Percentiles rank a stretch among this genome's conserved stretches.
phyloP scores from a whole-genome alignment of 1,140 invertebrate species.

The Drosophila kanapiae region DNA sequence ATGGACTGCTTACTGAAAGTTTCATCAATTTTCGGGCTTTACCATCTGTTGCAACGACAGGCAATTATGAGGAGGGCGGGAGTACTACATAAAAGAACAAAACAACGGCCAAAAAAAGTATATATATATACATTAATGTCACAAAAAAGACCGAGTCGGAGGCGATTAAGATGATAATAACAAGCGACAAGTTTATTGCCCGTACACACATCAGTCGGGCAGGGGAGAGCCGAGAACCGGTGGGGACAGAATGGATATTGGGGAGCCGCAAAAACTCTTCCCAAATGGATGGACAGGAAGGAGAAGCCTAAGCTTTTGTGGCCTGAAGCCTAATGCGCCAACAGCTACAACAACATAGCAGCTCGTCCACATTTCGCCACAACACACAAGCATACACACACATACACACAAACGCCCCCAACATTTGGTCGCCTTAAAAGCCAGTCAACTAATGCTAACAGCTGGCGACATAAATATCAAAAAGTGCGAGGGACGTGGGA shows the following conservation, averaged over 20 bases:
- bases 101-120: slow-evolving; percentile 20
- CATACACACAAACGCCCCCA: slow-evolving; percentile 46
- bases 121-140: slow-evolving; percentile 48
- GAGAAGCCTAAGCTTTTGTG: slow-evolving; percentile 77
- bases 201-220: slow-evolving; percentile 53
- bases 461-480: slow-evolving; percentile 81
- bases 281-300: slow-evolving; percentile 19
- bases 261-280: slow-evolving; percentile 61
- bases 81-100: slow-evolving; percentile 33
- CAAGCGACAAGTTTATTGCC: slow-evolving; percentile 83
- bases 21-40: slow-evolving; percentile 64
- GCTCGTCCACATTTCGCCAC: slow-evolving; percentile 25
- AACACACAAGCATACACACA: not conserved
- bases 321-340: slow-evolving; percentile 78
- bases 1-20: slow-evolving; percentile 53
- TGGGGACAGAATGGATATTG: slow-evolving; percentile 40
- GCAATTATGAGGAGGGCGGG: slow-evolving; percentile 62
- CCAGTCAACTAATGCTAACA: slow-evolving; percentile 82
- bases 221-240: slow-evolving; percentile 4
- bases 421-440: slow-evolving; percentile 76
- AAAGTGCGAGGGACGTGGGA: slow-evolving; percentile 13
- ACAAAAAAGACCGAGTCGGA: slow-evolving; percentile 63
- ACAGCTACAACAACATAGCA: slow-evolving; percentile 41
- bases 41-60: slow-evolving; percentile 78
- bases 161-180: slow-evolving; percentile 84